Evolutionary conservation across 2,797 vertebrate species (phyloP), one percentile per base, ranked within the genome.

Genomic region (Rhyacichthys aspro): DNA sequence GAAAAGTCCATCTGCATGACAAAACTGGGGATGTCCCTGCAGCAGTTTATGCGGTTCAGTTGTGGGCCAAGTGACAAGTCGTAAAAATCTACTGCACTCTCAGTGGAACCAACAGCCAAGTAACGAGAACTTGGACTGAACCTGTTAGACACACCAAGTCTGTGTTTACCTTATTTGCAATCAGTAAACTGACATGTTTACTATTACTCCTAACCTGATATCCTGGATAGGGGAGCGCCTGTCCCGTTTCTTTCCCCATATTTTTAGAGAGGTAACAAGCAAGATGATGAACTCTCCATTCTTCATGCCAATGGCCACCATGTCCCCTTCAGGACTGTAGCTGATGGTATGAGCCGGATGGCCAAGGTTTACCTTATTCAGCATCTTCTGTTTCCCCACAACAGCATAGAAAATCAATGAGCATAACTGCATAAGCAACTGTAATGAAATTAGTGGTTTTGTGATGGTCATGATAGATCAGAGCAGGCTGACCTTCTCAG

Each of bases 1-100:
- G 96, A 97, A 70, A 98, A 98, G 87, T 99, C 97, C 93, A 99
- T 97, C 80, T 98, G 96, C 84, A 98, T 93, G 63, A 98, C 95
- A 23, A 98, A 99, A 88, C 96, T 96, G 64, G 95, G 94, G 62
- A 98, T 95, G 79, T 98, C 96, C 86, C 94, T 94, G 91, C 97
- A 98, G 86, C 95, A 95, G 93, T 96, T 96, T 84, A 96, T 94
- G 55, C 97, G 93, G 90, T 95, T 96, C 16, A 99, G 92, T 34
- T 96, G 94, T 1, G 96, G 95, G 50, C 96, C 97, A 54, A 96
- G 74, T 0, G 95, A 96, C 69, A 99, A 90, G 81, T 98, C 96
- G 5, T 94, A 94, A 77, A 99, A 97, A 83, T 99, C 97, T 1
- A 99, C 96, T 0, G 96, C 94, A 18, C 95, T 95, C 84, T 99